phyloP scores from a whole-genome alignment of 1,140 invertebrate species.

The Probaryconus sp. region DNA sequence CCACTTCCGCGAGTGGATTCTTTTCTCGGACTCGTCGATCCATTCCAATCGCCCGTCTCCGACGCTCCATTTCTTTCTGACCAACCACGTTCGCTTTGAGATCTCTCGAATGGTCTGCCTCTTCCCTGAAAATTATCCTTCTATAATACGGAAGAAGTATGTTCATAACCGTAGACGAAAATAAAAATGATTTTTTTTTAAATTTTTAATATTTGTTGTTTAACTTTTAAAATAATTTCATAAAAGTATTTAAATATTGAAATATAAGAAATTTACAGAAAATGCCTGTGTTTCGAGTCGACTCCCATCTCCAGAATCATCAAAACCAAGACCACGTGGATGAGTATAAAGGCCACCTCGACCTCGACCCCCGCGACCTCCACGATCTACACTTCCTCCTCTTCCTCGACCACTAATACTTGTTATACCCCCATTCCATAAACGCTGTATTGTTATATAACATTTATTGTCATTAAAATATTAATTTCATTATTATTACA shows the following conservation, averaged over 20 bases:
- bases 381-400: conserved; percentile 81
- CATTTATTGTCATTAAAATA: neutral
- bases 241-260: no score
- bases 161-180: no score
- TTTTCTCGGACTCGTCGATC: conserved; percentile 81
- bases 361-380: conserved; percentile 77
- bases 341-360: conserved; percentile 79
- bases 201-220: no score
- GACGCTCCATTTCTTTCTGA: conserved; percentile 82
- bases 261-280: conserved; percentile 60
- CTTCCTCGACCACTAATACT: conserved; percentile 75
- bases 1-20: conserved; percentile 79
- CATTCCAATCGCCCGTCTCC: conserved; percentile 81
- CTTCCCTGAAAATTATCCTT: conserved; percentile 69
- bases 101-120: conserved; percentile 74
- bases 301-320: conserved; percentile 77
- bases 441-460: conserved; percentile 65
- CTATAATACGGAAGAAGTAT: no score
- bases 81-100: conserved; percentile 79
- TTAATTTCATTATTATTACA: neutral
- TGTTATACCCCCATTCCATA: conserved; percentile 74
- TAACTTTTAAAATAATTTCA: conserved; percentile 16
- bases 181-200: no score
- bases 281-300: conserved; percentile 73
- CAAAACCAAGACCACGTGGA: conserved; percentile 79